Conservation (phyloP, 2,113 vertebrate genomes). For the Formicarius rufipectus region DNA sequence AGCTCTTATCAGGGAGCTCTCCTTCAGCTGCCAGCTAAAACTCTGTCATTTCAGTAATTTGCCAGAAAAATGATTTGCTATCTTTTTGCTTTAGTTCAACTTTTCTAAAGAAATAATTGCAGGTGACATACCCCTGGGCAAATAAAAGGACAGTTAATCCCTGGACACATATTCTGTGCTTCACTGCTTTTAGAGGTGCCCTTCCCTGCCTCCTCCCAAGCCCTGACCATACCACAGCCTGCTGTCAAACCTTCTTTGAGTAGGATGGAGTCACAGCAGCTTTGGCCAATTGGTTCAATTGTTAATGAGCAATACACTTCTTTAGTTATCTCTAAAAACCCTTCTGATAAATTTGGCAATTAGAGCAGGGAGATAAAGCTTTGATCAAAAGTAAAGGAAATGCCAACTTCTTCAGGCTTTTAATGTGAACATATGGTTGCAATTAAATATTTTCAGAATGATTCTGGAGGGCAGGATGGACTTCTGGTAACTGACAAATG, state of each 20-base stretch:
- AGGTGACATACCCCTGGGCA: background rate
- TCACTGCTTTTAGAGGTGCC: background rate
- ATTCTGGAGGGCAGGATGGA: background rate
- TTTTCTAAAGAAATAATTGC: background rate
- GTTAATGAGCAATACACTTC: background rate
- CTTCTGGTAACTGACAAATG: background rate
- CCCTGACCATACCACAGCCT: background rate
- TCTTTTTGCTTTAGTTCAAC: background rate
- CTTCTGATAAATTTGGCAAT: background rate
- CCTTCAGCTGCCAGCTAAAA: background rate
- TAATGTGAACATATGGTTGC: background rate
- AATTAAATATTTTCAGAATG: background rate
- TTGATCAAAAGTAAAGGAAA: background rate
- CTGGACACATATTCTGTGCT: background rate
- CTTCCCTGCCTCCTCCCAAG: background rate
- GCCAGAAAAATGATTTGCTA: background rate
- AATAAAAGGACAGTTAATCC: too few species aligned
- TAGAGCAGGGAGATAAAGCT: background rate
- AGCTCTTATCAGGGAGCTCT: background rate
- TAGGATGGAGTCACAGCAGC: background rate
- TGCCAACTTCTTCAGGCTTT: background rate
- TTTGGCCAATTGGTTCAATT: background rate
- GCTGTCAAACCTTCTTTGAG: background rate
- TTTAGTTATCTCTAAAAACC: background rate
- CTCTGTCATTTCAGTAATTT: background rate